A percentile compares a stretch with the other conserved stretches of the same genome.
Evolutionary conservation across 2,113 vertebrate genomes (phyloP).

Genomic region (Cricetomys ansorgei): DNA sequence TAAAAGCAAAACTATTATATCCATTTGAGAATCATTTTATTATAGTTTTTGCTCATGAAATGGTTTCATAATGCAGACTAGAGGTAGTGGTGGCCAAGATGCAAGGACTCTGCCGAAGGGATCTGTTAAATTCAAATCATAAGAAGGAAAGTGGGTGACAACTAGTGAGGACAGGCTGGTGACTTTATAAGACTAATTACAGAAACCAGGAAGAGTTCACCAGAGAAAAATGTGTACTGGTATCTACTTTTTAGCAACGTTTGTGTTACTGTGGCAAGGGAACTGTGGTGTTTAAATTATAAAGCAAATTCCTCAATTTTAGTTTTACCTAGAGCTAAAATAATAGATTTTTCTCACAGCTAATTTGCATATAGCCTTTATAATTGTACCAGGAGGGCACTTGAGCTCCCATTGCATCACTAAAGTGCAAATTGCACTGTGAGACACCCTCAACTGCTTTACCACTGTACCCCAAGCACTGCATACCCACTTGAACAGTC

Average conservation of each 20-base stretch:
- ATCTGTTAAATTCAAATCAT: not conserved
- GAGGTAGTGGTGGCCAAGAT: not conserved
- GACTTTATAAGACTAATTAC: conserved; percentile 20
- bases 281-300: conserved; percentile 32
- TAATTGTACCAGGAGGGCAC: not conserved
- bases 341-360: not conserved
- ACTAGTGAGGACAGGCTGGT: not conserved
- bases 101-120: not conserved
- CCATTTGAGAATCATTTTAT: conserved; percentile 15
- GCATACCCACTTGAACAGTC: not conserved
- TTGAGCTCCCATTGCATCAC: not conserved
- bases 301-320: conserved; percentile 16
- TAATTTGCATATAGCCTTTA: not conserved
- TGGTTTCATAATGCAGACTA: not conserved
- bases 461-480: not conserved
- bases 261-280: not conserved
- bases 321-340: conserved; percentile 52
- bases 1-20: conserved; percentile 63
- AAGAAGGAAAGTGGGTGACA: too few species aligned
- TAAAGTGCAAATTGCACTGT: not conserved
- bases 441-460: not conserved
- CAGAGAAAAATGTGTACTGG: not conserved
- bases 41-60: conserved; percentile 1
- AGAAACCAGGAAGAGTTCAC: not conserved
- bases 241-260: not conserved